Conservation (phyloP, 2,113 vertebrate species). For the Lipotes vexillifer region DNA sequence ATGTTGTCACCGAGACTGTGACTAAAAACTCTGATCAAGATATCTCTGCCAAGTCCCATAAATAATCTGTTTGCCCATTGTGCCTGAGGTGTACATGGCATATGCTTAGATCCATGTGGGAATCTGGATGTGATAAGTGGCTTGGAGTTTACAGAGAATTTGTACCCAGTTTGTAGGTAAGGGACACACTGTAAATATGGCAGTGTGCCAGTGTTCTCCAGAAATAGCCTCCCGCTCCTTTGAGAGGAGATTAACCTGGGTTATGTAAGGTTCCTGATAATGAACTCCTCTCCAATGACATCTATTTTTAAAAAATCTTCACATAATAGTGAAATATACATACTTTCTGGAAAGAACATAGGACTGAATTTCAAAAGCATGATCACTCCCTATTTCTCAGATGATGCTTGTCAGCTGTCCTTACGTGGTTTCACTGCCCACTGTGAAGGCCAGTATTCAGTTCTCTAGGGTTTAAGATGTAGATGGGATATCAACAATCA, state of each 20-base stretch:
- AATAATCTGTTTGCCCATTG: conserved; percentile 26
- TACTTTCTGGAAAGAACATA: neutral
- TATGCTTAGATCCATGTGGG: conserved; percentile 11
- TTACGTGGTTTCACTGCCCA: neutral
- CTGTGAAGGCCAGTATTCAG: neutral
- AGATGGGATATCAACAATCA: neutral
- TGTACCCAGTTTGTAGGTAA: neutral
- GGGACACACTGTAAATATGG: neutral
- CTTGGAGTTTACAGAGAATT: conserved; percentile 33
- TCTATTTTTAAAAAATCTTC: neutral
- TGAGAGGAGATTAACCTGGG: neutral
- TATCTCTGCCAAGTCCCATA: conserved; percentile 42
- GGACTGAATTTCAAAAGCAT: neutral
- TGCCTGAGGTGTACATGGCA: neutral
- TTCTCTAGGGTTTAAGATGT: too few species aligned
- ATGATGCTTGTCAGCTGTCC: neutral
- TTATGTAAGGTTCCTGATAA: neutral
- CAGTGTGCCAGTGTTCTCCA: neutral
- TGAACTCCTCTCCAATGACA: neutral
- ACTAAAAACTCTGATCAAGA: conserved; percentile 1
- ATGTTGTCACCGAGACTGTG: conserved; percentile 30
- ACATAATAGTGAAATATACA: neutral
- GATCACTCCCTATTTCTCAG: neutral
- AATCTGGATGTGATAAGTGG: neutral
- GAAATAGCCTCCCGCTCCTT: neutral